Base-by-base conservation (phyloP, 1,140 invertebrate genomes). In the Drosophila navojoa region DNA sequence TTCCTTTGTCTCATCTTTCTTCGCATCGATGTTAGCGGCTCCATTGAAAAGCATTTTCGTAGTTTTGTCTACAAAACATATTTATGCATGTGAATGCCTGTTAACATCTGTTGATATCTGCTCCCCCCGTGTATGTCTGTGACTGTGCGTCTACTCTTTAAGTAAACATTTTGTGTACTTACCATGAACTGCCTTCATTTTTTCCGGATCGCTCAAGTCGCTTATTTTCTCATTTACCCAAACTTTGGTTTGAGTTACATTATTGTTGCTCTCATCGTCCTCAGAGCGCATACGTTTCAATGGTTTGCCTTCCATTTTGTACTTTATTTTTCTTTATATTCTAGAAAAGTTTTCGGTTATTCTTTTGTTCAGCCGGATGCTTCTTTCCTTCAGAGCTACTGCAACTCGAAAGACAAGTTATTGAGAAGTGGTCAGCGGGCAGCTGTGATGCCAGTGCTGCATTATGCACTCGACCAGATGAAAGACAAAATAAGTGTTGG, bases 151-250 rank as follows among this genome's bases (percentile, higher is more conserved):
- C 4, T 27, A 0, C 29, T 32, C 29, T 27, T 6, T 2, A 38
- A 16, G 2, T 13, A n/a, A 5, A 2, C 5, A 27, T 38, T 52
- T 7, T n/a, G 11, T 44, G 11, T 38, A 76, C 75, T 42, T 29
- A 91, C 90, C 85, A 11, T 91, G 79, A 3, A 91, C 62, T 7
- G 79, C 59, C 50, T 75, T 82, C 85, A 91, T 90, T 68, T 90
- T 91, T 0, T 62, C 57, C 0, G 61, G 50, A 40, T 91, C 77
- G 9, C 54, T 54, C 0, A 66, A 47, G n/a, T 91, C 85, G 16
- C 47, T 61, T 0, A 91, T 71, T 27, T 77, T 90, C 25, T 91
- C 71, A 45, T 66, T 91, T 0, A 91, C 79, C 40, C 62, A 76
- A 3, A 90, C 66, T 58, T 91, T 91, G 0, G 57, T 69, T 35